A percentile compares a stretch with the other conserved stretches of the same genome.
These are phyloP conservation scores for Fissipunctia ypsillon DNA, from an alignment of 2,888 invertebrate species.

Conservation along the genomic window DNA sequence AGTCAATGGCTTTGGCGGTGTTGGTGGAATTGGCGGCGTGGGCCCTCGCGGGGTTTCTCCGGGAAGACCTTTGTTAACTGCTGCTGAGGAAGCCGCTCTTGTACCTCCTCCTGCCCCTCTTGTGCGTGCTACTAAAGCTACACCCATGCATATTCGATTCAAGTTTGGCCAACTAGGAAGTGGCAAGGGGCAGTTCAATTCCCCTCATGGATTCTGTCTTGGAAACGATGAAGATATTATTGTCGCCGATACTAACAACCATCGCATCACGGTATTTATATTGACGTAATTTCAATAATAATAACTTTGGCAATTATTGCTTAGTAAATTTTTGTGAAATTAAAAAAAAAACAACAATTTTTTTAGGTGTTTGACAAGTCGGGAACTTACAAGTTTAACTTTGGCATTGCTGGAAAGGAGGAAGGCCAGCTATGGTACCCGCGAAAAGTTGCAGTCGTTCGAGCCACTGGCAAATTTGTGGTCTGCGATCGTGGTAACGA, in stretches of 20 bases:
- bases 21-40: conserved; percentile 84
- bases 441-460: conserved; percentile 97
- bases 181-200: conserved; percentile 98
- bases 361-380: conserved; percentile 97
- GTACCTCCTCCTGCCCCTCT: conserved; percentile 89
- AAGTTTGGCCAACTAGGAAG: conserved; percentile 98
- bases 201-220: conserved; percentile 99
- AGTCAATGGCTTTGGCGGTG: conserved; percentile 87
- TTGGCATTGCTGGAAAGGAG: conserved; percentile 98
- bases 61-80: conserved; percentile 84
- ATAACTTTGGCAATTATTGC: neutral
- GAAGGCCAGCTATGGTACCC: conserved; percentile 99
- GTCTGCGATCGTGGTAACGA: conserved; percentile 99
- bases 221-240: conserved; percentile 98
- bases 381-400: conserved; percentile 97
- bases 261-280: conserved; percentile 94
- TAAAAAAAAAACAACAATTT: neutral
- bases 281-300: neutral
- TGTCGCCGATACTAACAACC: conserved; percentile 99
- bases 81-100: conserved; percentile 85
- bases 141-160: conserved; percentile 96
- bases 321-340: neutral
- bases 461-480: conserved; percentile 97
- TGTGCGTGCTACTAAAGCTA: conserved; percentile 93
- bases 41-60: conserved; percentile 90